Evolutionary conservation across 2,113 vertebrate species (phyloP), one percentile per base, ranked within the genome.

Genomic region (Megatriorchis doriae): DNA sequence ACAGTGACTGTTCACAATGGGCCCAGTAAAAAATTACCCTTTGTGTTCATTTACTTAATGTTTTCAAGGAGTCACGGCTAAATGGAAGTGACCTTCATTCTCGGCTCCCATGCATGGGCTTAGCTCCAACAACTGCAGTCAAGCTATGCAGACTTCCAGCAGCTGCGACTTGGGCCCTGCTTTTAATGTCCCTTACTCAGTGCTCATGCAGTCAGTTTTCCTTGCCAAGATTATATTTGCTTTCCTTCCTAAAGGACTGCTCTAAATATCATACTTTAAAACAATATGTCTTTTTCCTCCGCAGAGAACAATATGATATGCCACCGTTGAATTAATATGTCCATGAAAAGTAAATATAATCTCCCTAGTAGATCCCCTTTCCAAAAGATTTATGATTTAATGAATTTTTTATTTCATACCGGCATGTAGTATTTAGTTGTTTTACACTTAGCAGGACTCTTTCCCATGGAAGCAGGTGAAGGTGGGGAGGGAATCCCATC

Each of bases 211-310:
- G 55, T 86, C 5, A 1, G 13, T 48, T 81, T 89, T 80, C 67
- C 87, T 88, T 95, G 87, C 91, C 95, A 94, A 91, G 77, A 17
- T 74, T 91, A 45, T 93, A 85, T 94, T 97, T 96, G 77, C 89
- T 95, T 94, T 96, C 83, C 93, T 94, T 97, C 93, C 94, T 97
- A 80, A 89, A 97, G 96, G 95, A 87, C 83, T 48, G 77, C 74
- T 95, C 89, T 79, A 91, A 94, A 85, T 88, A 94, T 88, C 75
- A 23, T 86, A 82, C 89, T 96, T 91, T 63, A 90, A 90, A 93
- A 91, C 86, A 94, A 73, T 62, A 63, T 80, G 79, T 66, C 93
- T 80, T 82, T 93, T 95, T 43, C 26, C 82, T 71, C 90, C 20
- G 0, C 48, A 68, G 90, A 95, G 94, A 93, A 94, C 93, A 94